Base-by-base conservation (phyloP, 2,888 invertebrate species). In the Plebejus melissa region DNA sequence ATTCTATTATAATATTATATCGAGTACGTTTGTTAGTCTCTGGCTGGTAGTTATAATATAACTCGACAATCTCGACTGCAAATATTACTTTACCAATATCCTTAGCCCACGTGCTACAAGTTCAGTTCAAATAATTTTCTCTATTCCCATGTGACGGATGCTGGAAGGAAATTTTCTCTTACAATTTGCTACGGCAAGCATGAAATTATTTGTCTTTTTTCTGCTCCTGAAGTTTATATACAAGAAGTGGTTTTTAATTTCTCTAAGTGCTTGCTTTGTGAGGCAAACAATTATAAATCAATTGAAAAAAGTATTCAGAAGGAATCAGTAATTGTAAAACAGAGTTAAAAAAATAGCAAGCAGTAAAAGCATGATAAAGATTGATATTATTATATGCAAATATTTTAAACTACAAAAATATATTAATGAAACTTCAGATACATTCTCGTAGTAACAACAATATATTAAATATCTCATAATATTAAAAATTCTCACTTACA, bases 151-250 rank as follows among this genome's bases (percentile, higher is more conserved):
- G 65, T 36, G 65, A 65, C 65, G 32, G 65, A 65, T 32, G 65
- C 32, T 65, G 32, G 32, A 36, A 65, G 16, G 32, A 65, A 65
- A 65, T 65, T 32, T 65, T 65, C 65, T 65, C 32, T 36, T 65
- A 32, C 32, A 65, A 32, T 32, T 65, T 65, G 65, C 65, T 32
- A 65, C 32, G 32, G 60, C 32, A 36, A 65, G 65, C 65, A 65
- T 65, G 65, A 65, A 65, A 65, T 65, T 65, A 65, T 65, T 65
- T 36, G 65, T 65, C 65, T 65, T 65, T 65, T 32, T 65, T 32
- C 32, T 36, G 36, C 32, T 36, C 32, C 32, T 6, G 32, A 65
- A 65, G 65, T 65, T 65, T 65, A 65, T 65, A 65, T 22, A 65
- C 32, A 65, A 65, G 65, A 32, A 65, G 65, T 36, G 65, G 22